phyloP scores from a whole-genome alignment of 2,797 vertebrate species.

The Trichosurus vulpecula region DNA sequence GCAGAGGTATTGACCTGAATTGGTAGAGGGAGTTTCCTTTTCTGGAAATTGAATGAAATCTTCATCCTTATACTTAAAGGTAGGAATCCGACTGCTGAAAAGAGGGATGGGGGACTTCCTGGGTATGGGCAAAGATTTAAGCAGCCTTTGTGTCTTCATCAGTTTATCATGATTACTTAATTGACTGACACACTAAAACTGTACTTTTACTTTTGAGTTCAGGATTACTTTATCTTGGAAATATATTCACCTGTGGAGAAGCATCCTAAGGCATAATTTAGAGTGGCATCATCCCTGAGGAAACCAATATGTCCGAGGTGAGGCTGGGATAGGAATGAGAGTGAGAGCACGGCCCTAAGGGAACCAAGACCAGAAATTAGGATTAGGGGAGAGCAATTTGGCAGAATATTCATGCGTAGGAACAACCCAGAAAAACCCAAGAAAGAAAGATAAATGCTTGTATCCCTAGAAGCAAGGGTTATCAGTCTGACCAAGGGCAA shows the following conservation, averaged over 20 bases:
- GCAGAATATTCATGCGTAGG: not conserved
- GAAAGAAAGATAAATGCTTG: not conserved
- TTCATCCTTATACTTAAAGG: not conserved
- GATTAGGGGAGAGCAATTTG: not conserved
- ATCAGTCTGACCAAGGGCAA: not conserved
- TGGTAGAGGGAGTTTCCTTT: not conserved
- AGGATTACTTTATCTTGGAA: not conserved
- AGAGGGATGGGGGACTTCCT: not conserved
- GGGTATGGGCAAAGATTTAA: not conserved
- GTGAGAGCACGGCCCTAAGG: not conserved
- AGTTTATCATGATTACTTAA: slow-evolving; percentile 15
- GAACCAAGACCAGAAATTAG: not conserved
- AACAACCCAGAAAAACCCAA: not conserved
- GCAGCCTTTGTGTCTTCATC: not conserved
- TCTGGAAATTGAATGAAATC: not conserved
- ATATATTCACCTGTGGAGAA: not conserved
- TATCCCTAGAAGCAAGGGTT: not conserved
- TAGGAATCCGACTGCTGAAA: not conserved
- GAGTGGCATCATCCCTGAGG: not conserved
- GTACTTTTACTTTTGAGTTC: slow-evolving; percentile 10
- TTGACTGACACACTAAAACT: not conserved
- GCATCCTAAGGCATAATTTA: not conserved
- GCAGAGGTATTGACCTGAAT: not conserved
- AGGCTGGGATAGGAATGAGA: not conserved
- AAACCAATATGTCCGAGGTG: not conserved